Conservation (phyloP, 1,140 invertebrate species). For the Ridgeia piscesae region DNA sequence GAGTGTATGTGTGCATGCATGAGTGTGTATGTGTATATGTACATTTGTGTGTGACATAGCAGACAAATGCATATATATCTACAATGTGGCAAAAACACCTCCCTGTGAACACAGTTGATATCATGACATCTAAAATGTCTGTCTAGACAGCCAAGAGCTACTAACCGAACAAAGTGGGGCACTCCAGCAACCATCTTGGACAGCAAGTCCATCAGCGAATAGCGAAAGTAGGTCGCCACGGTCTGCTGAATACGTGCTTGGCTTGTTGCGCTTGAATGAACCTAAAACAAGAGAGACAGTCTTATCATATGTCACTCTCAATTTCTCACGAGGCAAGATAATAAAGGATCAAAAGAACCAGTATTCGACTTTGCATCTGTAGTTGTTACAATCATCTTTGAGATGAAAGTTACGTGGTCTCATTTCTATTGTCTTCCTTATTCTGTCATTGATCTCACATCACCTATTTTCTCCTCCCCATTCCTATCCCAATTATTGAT, state of each 20-base stretch:
- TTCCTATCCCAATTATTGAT: too few relatives aligned
- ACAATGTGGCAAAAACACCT: too few relatives aligned
- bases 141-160: neutral
- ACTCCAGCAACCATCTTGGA: slow-evolving; percentile 76
- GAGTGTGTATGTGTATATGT: neutral
- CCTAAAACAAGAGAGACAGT: neutral
- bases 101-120: neutral
- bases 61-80: neutral
- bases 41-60: neutral
- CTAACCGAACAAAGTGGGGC: slow-evolving; percentile 74
- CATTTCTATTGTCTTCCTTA: too few relatives aligned
- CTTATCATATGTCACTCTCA: neutral
- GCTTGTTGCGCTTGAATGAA: slow-evolving; percentile 60
- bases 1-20: too few relatives aligned
- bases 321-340: neutral
- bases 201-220: slow-evolving; percentile 80
- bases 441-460: too few relatives aligned
- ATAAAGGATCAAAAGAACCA: neutral
- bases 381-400: too few relatives aligned
- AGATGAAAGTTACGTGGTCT: too few relatives aligned
- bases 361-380: neutral
- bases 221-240: slow-evolving; percentile 80
- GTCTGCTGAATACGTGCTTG: slow-evolving; percentile 82
- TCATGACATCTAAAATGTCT: neutral
- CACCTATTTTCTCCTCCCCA: too few relatives aligned